Conservation (phyloP, 2,888 invertebrate species). For the Papilio gigon region DNA sequence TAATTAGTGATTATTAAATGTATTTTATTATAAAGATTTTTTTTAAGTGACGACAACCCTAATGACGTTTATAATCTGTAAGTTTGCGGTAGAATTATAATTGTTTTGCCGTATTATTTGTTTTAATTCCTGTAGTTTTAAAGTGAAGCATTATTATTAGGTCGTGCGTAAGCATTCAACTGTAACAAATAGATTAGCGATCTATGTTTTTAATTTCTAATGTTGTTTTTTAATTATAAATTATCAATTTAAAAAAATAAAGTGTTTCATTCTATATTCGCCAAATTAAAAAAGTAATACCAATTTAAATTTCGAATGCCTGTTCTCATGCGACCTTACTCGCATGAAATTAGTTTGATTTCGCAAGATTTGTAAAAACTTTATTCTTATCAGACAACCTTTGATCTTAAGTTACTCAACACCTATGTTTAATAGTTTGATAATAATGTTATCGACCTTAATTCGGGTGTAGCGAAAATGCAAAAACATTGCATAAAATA, state of each 20-base stretch:
- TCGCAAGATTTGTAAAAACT: too few species aligned
- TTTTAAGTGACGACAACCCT: conserved; percentile 20
- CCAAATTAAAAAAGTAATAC: not conserved
- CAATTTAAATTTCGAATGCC: not conserved
- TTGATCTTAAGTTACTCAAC: too few species aligned
- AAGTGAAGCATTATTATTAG: conserved; percentile 15
- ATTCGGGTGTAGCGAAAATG: too few species aligned
- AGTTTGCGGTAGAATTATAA: conserved; percentile 25
- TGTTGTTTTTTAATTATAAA: not conserved
- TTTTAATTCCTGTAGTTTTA: conserved; percentile 21
- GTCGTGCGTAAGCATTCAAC: conserved; percentile 15
- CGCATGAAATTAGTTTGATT: too few species aligned
- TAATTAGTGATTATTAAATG: too few species aligned
- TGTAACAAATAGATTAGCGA: conserved; percentile 11
- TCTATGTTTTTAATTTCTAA: conserved; percentile 4
- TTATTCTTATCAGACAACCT: too few species aligned
- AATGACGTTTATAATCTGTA: conserved; percentile 9
- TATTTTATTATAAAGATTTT: not conserved
- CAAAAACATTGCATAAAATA: too few species aligned
- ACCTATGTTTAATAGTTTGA: too few species aligned
- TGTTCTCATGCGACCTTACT: too few species aligned
- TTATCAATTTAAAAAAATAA: not conserved
- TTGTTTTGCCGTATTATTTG: conserved; percentile 28
- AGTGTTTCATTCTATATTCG: not conserved
- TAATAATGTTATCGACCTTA: too few species aligned